A percentile compares a stretch with the other conserved stretches of the same genome.
Conservation (phyloP, 2,797 vertebrate species). For the Silurus aristotelis region DNA sequence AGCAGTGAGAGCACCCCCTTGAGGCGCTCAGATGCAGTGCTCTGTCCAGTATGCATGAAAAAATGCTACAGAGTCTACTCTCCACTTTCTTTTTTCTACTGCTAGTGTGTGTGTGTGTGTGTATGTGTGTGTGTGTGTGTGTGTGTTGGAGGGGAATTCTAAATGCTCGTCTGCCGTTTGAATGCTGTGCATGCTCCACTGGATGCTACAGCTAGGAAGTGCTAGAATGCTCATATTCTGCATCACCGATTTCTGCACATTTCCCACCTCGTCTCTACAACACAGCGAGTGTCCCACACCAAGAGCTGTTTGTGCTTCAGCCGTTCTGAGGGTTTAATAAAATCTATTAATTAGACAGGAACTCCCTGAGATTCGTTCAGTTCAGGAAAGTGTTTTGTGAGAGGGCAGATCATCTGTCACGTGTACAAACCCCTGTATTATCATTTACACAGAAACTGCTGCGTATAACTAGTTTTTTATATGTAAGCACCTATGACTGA, state of each 20-base stretch:
- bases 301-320: background rate
- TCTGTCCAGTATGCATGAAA: constrained; percentile 71
- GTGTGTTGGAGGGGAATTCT: constrained; percentile 50
- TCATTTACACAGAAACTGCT: background rate
- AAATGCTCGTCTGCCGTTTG: constrained; percentile 64
- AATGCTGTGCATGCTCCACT: constrained; percentile 70
- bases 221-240: constrained; percentile 61
- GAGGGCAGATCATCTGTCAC: too few relatives aligned
- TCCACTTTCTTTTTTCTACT: constrained; percentile 57
- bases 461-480: too few relatives aligned
- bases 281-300: background rate
- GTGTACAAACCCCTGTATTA: background rate
- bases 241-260: constrained; percentile 49
- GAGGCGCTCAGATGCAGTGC: constrained; percentile 69
- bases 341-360: background rate
- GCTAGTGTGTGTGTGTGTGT: constrained; percentile 50
- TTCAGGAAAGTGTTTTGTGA: background rate
- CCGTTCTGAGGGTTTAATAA: background rate
- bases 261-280: background rate
- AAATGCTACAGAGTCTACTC: constrained; percentile 62
- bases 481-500: too few relatives aligned
- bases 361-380: background rate
- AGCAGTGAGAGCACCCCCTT: constrained; percentile 66
- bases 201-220: constrained; percentile 58
- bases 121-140: constrained; percentile 24